Base-by-base conservation (phyloP, 2,797 vertebrate genomes). In the Malurus splendens region DNA sequence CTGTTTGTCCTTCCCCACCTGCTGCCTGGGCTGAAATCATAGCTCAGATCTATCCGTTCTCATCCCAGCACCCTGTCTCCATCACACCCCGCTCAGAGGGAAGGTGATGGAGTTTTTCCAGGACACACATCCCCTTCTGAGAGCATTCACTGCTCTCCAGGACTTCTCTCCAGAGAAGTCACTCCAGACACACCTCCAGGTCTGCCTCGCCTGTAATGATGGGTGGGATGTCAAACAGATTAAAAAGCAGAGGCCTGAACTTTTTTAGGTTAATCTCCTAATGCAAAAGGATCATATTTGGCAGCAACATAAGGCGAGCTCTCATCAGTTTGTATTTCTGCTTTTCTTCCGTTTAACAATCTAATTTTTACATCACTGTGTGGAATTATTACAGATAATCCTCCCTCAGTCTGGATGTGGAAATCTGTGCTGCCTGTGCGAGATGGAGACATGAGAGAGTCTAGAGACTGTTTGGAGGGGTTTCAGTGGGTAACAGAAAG, bases 271-370 rank as follows among this genome's bases (percentile, higher is more conserved):
- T 87, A 72, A 94, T 81, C 90, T 94, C 67, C 77, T 87, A 75
- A 73, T 83, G 82, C 85, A 72, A 48, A 81, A 81, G 85, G 87
- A 86, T 86, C 19, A 1, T 55, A 32, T 81, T 92, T 92, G 92
- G 85, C 87, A 93, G 82, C 47, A 47, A 28, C 70, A 13, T 22
- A 71, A 90, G 79, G 57, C 61, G 70, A 94, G 48, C 24, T 72
- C 82, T 94, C 89, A 78, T 70, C 66, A n/a, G 70, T 65, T 88
- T 86, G 5, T 78, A 68, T 78, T 89, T 82, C 89, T 93, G 82
- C 52, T 59, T 80, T 90, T 90, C 83, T 92, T 92, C 64, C 60
- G 44, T 78, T 78, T 82, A 89, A 71, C 73, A 42, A 41, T 44
- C 76, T 87, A 55, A 80, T 89, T 83, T 65, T 72, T 48, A 51